Evolutionary conservation across 92 coral and sea anemone genomes (phyloP), one percentile per base, ranked within the genome.

Genomic region (Isaurus tuberculatus): DNA sequence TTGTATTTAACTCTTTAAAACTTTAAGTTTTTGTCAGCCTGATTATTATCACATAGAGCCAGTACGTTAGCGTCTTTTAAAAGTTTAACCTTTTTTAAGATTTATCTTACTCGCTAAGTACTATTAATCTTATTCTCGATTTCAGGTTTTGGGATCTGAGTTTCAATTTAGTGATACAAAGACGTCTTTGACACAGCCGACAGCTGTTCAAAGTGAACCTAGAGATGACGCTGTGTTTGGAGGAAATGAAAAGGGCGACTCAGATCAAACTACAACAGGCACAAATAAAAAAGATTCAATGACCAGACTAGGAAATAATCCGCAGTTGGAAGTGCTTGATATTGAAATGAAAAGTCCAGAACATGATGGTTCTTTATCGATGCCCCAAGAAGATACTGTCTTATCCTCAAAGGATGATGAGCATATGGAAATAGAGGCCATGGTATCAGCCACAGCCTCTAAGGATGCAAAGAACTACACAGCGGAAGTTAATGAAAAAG

Each of bases 331-430:
- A 27, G 27, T 77, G 16, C 51, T 57, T 36, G 82, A 77, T 44
- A 36, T 77, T n/a, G 82, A 77, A 58, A 77, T 77, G 82, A 61
- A 26, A 32, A 72, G 61, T 44, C 78, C 61, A 10, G 37, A 42
- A 44, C 33, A 36, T 6, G 53, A 26, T 6, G 32, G 7, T 6
- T 33, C 27, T 37, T 60, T 53, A 34, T 31, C 70, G n/a, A 77
- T 25, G 20, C 42, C 51, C 43, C 32, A 36, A 33, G 55, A 0
- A 17, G 67, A 74, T 17, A 23, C 4, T 49, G 30, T 43, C 23
- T 34, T 43, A 46, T 26, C 64, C 37, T 4, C 19, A 14, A 73
- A 73, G 4, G 32, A 4, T n/a, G 80, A 74, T 8, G 31, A 16
- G 10, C 19, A 51, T 29, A 51, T 74, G 80, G 80, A 74, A 8